A percentile compares a stretch with the other conserved stretches of the same genome.
These are phyloP conservation scores for Leptopterna dolabrata DNA, from an alignment of 2,888 invertebrate species.

Conservation along the genomic window DNA sequence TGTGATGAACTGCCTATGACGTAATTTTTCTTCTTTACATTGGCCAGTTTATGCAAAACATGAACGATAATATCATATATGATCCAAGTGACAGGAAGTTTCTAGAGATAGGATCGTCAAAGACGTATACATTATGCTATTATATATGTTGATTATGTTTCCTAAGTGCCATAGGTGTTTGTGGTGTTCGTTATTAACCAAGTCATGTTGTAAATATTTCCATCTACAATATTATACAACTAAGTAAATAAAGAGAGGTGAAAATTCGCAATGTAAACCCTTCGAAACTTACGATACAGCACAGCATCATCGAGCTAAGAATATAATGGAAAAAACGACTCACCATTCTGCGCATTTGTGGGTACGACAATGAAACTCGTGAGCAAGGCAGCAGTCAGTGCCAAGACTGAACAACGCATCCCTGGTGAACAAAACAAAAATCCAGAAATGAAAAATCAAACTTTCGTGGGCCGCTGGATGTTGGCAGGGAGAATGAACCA, in stretches of 20 bases:
- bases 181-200: too few species aligned
- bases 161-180: too few species aligned
- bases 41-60: too few species aligned
- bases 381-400: slow-evolving; percentile 51
- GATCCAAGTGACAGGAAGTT: too few species aligned
- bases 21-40: too few species aligned
- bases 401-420: slow-evolving; percentile 51
- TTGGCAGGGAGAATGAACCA: neutral
- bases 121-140: too few species aligned
- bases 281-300: neutral
- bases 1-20: too few species aligned
- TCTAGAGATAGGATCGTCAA: too few species aligned
- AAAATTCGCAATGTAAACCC: neutral
- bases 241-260: neutral
- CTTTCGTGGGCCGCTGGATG: neutral
- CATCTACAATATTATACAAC: too few species aligned
- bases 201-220: too few species aligned
- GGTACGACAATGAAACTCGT: slow-evolving; percentile 35
- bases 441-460: neutral
- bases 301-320: neutral
- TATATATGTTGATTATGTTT: too few species aligned
- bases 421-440: slow-evolving; percentile 38
- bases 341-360: slow-evolving; percentile 45
- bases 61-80: too few species aligned
- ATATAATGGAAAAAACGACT: slow-evolving; percentile 15